phyloP scores from a whole-genome alignment of 2,113 vertebrate genomes.

The Felis chaus region DNA sequence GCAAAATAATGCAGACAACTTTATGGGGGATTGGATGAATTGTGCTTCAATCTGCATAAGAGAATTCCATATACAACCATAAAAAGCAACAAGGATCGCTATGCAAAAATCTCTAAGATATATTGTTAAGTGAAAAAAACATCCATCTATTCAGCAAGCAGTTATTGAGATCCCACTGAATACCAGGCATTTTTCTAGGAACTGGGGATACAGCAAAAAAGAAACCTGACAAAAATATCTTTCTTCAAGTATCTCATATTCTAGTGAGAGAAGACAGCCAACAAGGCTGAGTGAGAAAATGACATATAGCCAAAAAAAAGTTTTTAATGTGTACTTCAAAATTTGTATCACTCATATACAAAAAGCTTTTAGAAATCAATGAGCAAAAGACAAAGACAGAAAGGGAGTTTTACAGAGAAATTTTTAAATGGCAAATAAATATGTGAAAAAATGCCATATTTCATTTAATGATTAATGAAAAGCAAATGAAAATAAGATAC shows the following conservation, averaged over 20 bases:
- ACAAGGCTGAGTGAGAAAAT: background rate
- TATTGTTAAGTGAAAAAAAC: background rate
- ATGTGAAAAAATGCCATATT: background rate
- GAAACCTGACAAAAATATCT: background rate
- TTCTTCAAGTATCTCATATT: background rate
- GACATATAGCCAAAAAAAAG: background rate
- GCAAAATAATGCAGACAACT: background rate
- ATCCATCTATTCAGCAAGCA: background rate
- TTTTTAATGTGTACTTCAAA: background rate
- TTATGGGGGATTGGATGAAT: background rate
- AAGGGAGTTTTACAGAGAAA: background rate
- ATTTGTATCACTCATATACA: background rate
- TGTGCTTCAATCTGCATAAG: background rate
- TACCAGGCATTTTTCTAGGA: background rate
- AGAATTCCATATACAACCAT: background rate
- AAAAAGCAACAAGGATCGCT: background rate
- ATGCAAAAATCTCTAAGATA: background rate
- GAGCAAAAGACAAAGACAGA: slow-evolving; percentile 23
- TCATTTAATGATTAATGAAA: background rate
- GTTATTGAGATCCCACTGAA: background rate
- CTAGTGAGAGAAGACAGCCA: background rate
- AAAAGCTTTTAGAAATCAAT: slow-evolving; percentile 6
- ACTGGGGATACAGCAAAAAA: background rate
- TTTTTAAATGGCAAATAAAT: background rate
- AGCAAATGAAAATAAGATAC: background rate